These are phyloP conservation scores for Lycopodina hypogea DNA, from an alignment of 37 sponge, comb jelly and placozoan genomes.

Conservation along the genomic window DNA sequence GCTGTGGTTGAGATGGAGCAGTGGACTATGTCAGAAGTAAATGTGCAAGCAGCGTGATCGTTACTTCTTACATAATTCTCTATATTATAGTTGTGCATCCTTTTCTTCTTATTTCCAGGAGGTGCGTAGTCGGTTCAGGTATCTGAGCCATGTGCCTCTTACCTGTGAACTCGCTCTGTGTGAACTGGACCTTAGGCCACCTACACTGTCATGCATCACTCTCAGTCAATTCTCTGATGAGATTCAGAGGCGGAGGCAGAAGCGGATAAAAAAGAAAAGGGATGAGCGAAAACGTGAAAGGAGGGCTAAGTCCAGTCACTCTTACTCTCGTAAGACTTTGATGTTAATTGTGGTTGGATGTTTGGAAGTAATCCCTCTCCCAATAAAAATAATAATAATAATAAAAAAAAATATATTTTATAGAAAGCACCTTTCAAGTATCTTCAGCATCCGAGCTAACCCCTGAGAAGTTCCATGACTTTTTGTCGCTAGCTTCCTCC, in stretches of 20 bases:
- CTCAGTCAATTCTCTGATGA: constrained; percentile 60
- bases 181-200: constrained; percentile 80
- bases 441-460: constrained; percentile 24
- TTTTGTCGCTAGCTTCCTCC: constrained; percentile 65
- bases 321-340: not conserved
- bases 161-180: constrained; percentile 78
- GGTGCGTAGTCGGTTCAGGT: constrained; percentile 57
- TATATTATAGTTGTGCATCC: not conserved
- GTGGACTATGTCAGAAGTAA: constrained; percentile 65
- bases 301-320: not conserved
- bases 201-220: constrained; percentile 49
- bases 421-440: constrained; percentile 5
- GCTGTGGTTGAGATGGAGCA: constrained; percentile 79
- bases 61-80: not conserved
- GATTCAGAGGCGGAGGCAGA: constrained; percentile 47
- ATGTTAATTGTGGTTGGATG: too few species aligned
- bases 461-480: constrained; percentile 59
- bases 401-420: not conserved
- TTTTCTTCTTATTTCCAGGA: constrained; percentile 33
- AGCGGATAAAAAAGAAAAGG: constrained; percentile 54
- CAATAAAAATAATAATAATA: too few species aligned
- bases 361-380: too few species aligned
- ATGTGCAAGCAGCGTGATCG: not conserved
- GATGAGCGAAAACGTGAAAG: constrained; percentile 56
- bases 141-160: constrained; percentile 83